Percentiles rank a stretch among this genome's conserved stretches.
These are phyloP conservation scores for Pantala flavescens DNA, from an alignment of 1,140 invertebrate species.

Conservation along the genomic window DNA sequence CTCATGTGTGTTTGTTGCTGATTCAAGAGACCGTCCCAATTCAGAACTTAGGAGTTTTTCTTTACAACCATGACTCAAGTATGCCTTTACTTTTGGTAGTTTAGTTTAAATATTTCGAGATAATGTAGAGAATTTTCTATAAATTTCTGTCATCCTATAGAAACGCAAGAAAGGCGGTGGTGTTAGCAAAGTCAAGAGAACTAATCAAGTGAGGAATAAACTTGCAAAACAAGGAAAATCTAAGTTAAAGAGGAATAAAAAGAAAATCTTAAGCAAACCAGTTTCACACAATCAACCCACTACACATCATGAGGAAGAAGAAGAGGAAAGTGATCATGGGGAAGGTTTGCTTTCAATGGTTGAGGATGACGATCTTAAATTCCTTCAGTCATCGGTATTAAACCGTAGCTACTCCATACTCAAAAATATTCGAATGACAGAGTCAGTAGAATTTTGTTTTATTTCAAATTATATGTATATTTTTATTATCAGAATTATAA, in stretches of 20 bases:
- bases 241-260: constrained; percentile 39
- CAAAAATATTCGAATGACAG: constrained; percentile 32
- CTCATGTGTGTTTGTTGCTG: neutral
- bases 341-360: constrained; percentile 52
- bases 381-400: constrained; percentile 42
- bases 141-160: neutral
- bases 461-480: too few species aligned
- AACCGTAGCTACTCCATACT: constrained; percentile 40
- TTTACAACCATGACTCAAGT: too few species aligned
- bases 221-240: constrained; percentile 48
- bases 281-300: constrained; percentile 27
- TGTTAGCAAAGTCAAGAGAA: constrained; percentile 48
- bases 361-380: constrained; percentile 50
- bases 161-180: neutral
- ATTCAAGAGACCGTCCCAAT: too few species aligned
- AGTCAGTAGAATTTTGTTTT: constrained; percentile 28
- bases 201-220: constrained; percentile 50
- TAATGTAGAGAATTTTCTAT: neutral
- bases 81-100: too few species aligned
- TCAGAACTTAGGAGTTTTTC: too few species aligned
- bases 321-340: constrained; percentile 41
- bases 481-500: too few species aligned
- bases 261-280: constrained; percentile 34
- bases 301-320: constrained; percentile 27
- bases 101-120: too few species aligned